These are phyloP conservation scores for Notarius quadriscutis DNA, from an alignment of 2,113 vertebrate species.

Conservation along the genomic window DNA sequence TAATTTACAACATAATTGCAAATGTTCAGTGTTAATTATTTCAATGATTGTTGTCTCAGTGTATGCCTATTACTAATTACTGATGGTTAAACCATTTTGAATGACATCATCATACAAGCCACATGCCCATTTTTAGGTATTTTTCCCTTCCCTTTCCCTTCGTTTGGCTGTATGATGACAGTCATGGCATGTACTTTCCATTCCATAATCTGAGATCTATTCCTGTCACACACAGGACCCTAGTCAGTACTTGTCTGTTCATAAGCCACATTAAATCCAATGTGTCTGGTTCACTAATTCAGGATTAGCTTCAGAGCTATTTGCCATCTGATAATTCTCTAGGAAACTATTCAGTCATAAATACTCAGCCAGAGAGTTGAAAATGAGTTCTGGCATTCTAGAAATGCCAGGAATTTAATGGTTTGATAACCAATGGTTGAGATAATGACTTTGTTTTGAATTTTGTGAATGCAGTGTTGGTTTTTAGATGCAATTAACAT, in stretches of 20 bases:
- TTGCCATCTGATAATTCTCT: slow-evolving; percentile 17
- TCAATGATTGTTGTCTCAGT: neutral
- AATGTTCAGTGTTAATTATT: neutral
- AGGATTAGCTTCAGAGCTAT: neutral
- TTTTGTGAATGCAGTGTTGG: neutral
- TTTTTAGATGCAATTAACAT: slow-evolving; percentile 14
- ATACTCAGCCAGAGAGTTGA: slow-evolving; percentile 3
- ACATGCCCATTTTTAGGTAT: slow-evolving; percentile 28
- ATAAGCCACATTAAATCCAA: slow-evolving; percentile 29
- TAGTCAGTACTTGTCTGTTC: slow-evolving; percentile 33
- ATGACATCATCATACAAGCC: slow-evolving; percentile 50
- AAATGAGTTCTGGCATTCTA: neutral
- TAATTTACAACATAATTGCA: neutral
- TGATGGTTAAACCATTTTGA: slow-evolving; percentile 46
- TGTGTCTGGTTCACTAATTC: slow-evolving; percentile 31
- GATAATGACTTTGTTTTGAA: neutral
- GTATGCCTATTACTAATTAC: slow-evolving; percentile 28
- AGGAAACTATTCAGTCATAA: slow-evolving; percentile 13
- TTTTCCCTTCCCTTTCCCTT: neutral
- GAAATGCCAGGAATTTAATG: slow-evolving; percentile 12
- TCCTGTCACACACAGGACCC: slow-evolving; percentile 30
- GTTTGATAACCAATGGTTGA: neutral
- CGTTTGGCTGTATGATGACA: slow-evolving; percentile 14
- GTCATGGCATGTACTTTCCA: slow-evolving; percentile 25
- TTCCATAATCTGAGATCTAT: slow-evolving; percentile 28